phyloP scores from a whole-genome alignment of 2,113 vertebrate genomes.

The Eretmodus cyanostictus region DNA sequence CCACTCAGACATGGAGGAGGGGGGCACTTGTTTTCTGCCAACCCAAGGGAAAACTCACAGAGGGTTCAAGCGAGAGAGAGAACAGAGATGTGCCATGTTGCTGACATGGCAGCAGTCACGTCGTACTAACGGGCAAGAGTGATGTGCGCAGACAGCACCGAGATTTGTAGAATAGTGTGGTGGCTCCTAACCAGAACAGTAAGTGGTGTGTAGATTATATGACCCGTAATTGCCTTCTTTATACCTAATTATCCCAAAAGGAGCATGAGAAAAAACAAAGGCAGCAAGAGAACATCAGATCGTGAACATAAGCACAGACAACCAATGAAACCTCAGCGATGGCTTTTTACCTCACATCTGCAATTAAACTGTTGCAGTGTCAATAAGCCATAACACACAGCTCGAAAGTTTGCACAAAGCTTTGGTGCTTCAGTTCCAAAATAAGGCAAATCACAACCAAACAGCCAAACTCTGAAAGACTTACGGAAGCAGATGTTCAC shows the following conservation, averaged over 20 bases:
- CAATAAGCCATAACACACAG: background rate
- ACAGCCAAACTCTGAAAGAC: background rate
- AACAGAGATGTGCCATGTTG: conserved; percentile 64
- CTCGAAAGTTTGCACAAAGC: background rate
- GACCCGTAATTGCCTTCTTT: background rate
- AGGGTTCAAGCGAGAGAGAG: conserved; percentile 49
- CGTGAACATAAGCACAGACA: background rate
- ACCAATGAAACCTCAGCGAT: background rate
- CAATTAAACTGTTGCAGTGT: background rate
- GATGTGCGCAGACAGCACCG: conserved; percentile 64
- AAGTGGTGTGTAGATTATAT: background rate
- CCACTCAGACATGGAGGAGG: conserved; percentile 59
- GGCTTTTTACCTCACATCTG: background rate
- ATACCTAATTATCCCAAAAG: background rate
- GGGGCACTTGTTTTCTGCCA: conserved; percentile 70
- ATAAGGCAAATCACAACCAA: background rate
- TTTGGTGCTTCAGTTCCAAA: background rate
- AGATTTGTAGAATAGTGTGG: conserved; percentile 35
- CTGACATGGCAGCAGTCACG: conserved; percentile 72
- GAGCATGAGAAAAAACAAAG: background rate
- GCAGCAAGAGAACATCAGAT: background rate
- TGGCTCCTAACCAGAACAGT: conserved; percentile 10
- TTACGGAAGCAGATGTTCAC: background rate
- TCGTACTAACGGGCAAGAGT: conserved; percentile 64
- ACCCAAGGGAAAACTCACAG: conserved; percentile 68